These are phyloP conservation scores for Phasianus colchicus DNA, from an alignment of 2,113 vertebrate genomes.

Conservation along the genomic window DNA sequence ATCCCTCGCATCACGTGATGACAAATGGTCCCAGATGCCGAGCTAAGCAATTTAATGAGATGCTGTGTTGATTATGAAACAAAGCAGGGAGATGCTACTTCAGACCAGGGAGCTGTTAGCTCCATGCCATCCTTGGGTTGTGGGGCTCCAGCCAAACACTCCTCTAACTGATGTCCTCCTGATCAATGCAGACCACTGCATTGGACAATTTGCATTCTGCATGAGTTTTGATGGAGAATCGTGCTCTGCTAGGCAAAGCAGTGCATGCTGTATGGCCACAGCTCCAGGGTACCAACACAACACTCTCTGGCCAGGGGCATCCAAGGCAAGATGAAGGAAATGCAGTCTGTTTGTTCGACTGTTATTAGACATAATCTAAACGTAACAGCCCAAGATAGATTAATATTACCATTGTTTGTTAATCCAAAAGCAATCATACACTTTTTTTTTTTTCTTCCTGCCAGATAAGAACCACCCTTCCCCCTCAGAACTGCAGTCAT, in stretches of 20 bases:
- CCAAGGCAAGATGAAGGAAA: not conserved
- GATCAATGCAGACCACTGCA: not conserved
- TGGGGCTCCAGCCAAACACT: not conserved
- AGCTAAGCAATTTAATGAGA: slow-evolving; percentile 47
- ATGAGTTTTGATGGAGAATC: not conserved
- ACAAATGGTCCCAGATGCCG: slow-evolving; percentile 45
- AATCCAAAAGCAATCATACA: slow-evolving; percentile 33
- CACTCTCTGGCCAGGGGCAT: fast-evolving
- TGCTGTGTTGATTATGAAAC: not conserved
- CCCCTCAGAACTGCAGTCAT: slow-evolving; percentile 30
- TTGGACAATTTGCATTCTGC: not conserved
- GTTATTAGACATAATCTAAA: slow-evolving; percentile 11
- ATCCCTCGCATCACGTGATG: not conserved
- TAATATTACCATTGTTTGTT: not conserved
- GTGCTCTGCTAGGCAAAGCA: not conserved
- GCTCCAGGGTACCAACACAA: not conserved
- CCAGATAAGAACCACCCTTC: slow-evolving; percentile 20
- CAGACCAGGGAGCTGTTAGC: not conserved
- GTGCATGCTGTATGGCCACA: fast-evolving
- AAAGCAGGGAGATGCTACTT: not conserved
- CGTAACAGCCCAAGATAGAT: not conserved
- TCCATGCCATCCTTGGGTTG: not conserved
- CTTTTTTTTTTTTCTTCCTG: not conserved
- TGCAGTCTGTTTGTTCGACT: not conserved
- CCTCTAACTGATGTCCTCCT: not conserved